phyloP scores from a whole-genome alignment of 2,888 invertebrate species.

The Alviniconcha strummeri region DNA sequence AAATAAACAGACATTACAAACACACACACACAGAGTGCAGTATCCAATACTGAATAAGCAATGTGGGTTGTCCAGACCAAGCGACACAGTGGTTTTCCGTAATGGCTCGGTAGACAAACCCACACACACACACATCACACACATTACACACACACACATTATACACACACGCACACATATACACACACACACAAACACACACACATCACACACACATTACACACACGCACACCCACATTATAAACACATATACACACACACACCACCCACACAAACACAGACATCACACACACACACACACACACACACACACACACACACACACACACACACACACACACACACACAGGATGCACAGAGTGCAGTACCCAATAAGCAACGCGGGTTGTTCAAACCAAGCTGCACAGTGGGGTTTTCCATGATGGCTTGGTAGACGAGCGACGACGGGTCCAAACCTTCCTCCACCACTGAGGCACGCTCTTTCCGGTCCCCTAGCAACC shows the following conservation, averaged over 20 bases:
- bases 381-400: slow-evolving; percentile 80
- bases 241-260: background rate
- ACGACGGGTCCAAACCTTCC: slow-evolving; percentile 79
- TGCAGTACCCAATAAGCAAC: slow-evolving; percentile 79
- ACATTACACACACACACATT: background rate
- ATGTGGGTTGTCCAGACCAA: background rate
- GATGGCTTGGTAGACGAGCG: slow-evolving; percentile 80
- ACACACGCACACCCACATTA: no score
- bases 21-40: no score
- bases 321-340: background rate
- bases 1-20: no score
- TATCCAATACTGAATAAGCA: no score
- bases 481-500: slow-evolving; percentile 79
- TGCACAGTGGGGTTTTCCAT: slow-evolving; percentile 81
- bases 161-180: background rate
- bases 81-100: background rate
- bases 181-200: background rate
- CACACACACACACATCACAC: background rate
- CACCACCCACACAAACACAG: background rate
- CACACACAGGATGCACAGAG: background rate
- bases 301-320: background rate
- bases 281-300: background rate
- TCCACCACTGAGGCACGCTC: slow-evolving; percentile 76
- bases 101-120: background rate
- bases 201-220: no score